Evolutionary conservation across 2,888 invertebrate genomes (phyloP), one percentile per base, ranked within the genome.

Genomic region (Sturmia bella): DNA sequence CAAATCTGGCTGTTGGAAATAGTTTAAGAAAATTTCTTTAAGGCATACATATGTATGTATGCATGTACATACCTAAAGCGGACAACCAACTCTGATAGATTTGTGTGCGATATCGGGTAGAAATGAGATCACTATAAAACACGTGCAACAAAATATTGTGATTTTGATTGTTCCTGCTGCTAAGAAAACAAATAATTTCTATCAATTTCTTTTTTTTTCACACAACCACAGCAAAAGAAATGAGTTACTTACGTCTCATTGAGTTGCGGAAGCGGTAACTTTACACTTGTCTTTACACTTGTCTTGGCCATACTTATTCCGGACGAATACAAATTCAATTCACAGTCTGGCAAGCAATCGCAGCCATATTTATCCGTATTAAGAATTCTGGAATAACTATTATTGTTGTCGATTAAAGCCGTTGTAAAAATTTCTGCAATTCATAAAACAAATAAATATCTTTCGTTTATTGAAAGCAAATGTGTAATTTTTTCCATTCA

Each of bases 81-180:
- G 94, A 94, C 83, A 94, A 93, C 95, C 95, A 95, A 86, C 93
- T 94, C 85, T 94, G 93, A 88, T 93, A 93, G 72, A 94, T 92
- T 86, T 94, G 94, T 63, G 93, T 93, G 61, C 94, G 92, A 87
- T 93, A 95, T 84, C 93, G 92, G 5, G 93, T 94, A 3, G 94
- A 93, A 83, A 94, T 93, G 84, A 95, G 88, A 87, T 95, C 95
- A 86, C 93, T 94, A 87, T 94, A 95, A 89, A 93, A 95, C 15
- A 95, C 92, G 86, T 94, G 94, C 50, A 95, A 85, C 56, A 94
- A 86, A 39, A 94, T 94, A 59, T 92, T 92, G 84, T 92, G 85
- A 59, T 89, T 89, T 24, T 91, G 87, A 37, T 91, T 90, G 78
- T 91, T 89, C 76, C 93, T 93, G 59, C 6, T 73, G 24, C 12